phyloP scores from a whole-genome alignment of 2,888 invertebrate species.

The Parnassius mnemosyne region DNA sequence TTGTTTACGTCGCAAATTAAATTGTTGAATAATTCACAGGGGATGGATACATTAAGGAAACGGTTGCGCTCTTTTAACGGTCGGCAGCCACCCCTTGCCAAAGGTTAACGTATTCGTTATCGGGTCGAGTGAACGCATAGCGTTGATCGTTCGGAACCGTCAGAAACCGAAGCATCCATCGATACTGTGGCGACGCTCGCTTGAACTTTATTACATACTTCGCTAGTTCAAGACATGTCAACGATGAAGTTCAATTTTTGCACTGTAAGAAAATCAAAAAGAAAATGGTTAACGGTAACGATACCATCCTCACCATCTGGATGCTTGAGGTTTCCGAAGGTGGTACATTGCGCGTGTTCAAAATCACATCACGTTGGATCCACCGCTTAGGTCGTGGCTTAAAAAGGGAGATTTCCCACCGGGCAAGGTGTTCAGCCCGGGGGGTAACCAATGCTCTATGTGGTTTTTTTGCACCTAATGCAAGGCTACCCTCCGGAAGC shows the following conservation, averaged over 20 bases:
- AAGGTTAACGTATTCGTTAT: slow-evolving; percentile 69
- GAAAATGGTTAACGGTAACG: too few species aligned
- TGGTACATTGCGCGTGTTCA: too few species aligned
- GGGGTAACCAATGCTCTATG: too few species aligned
- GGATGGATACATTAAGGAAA: slow-evolving; percentile 49
- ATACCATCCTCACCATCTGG: too few species aligned
- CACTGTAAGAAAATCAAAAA: too few species aligned
- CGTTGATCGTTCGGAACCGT: slow-evolving; percentile 39
- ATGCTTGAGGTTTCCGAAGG: too few species aligned
- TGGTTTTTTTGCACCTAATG: too few species aligned
- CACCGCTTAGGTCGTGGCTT: too few species aligned
- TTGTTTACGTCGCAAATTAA: background rate
- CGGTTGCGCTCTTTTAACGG: slow-evolving; percentile 53
- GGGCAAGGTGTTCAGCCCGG: too few species aligned
- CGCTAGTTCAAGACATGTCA: background rate
- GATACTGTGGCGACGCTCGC: slow-evolving; percentile 11
- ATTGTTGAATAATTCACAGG: slow-evolving; percentile 22
- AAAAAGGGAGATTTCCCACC: too few species aligned
- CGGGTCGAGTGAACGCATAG: slow-evolving; percentile 20
- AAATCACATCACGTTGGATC: too few species aligned
- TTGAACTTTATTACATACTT: slow-evolving; percentile 17
- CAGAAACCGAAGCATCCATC: slow-evolving; percentile 28
- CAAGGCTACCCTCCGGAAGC: too few species aligned
- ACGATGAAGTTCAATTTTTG: slow-evolving; percentile 2
- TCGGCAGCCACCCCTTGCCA: slow-evolving; percentile 45